These are phyloP conservation scores for Sarcophaga subvicina DNA, from an alignment of 2,888 invertebrate species.

Conservation along the genomic window DNA sequence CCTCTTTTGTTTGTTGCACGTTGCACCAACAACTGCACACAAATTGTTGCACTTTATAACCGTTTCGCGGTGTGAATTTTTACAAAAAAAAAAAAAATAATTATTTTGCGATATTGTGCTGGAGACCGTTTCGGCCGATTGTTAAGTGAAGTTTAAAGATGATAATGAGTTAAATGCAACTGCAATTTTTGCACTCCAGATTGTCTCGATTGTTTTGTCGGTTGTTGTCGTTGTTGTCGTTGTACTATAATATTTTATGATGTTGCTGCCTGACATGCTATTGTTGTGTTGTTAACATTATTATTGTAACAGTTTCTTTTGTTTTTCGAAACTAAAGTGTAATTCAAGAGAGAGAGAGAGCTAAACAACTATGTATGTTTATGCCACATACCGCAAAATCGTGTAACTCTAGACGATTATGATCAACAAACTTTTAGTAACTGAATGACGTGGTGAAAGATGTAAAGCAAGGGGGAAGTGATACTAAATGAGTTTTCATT, in stretches of 20 bases:
- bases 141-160: conserved; percentile 54
- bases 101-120: too few relatives aligned
- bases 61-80: too few relatives aligned
- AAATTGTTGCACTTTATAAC: too few relatives aligned
- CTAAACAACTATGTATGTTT: conserved; percentile 17
- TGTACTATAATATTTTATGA: not conserved
- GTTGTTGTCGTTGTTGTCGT: conserved; percentile 21
- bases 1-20: too few relatives aligned
- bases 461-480: not conserved
- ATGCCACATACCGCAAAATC: conserved; percentile 51
- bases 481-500: conserved; percentile 43
- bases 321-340: not conserved
- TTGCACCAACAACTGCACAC: too few relatives aligned
- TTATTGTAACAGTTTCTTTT: conserved; percentile 3
- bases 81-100: too few relatives aligned
- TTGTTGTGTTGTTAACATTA: not conserved
- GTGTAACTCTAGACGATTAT: conserved; percentile 62
- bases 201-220: conserved; percentile 60
- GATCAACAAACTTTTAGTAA: conserved; percentile 2
- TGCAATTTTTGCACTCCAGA: conserved; percentile 57
- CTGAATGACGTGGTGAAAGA: not conserved
- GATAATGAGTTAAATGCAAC: conserved; percentile 59
- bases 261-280: conserved; percentile 26
- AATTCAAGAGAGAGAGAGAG: not conserved
- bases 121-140: not conserved